Evolutionary conservation across 2,113 vertebrate species (phyloP), one percentile per base, ranked within the genome.

Genomic region (Cairina moschata): DNA sequence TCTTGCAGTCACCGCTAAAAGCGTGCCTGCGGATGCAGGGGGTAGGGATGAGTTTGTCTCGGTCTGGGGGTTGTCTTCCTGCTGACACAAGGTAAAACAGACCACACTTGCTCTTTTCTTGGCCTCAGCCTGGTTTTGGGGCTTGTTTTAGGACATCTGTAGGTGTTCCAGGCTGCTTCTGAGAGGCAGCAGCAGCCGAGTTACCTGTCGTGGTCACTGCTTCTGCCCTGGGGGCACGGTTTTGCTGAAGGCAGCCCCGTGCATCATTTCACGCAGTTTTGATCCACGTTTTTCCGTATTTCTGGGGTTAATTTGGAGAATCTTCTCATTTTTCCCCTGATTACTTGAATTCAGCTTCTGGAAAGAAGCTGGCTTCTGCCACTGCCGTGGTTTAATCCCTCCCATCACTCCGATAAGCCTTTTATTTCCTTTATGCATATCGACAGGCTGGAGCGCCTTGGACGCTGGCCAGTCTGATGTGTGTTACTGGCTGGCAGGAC

Each of bases 1-100:
- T 17, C 32, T 54, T 9, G 28, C 22, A 44, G n/a, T 80, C 72
- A 13, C 25, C 76, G 25, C 28, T 17, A 8, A 48, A 58, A 18
- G 38, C 40, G n/a, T 0, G 7, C 8, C 32, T 20, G 54, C 6
- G 6, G 14, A 4, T 54, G 17, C 6, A 17, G 42, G 78, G 32
- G 38, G 1, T 1, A 29, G 36, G 25, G 14, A 1, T 9, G 44
- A 1, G 4, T 25, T 8, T 2, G 0, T 26, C 0, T 36, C n/a
- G 42, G 32, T 34, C 42, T 14, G 52, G 59, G 46, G 59, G 32
- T 34, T 69, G 32, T 32, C 44, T 73, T 54, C 31, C 42, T 14
- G 81, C 85, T 78, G 56, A 46, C 13, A 2, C 22, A 0, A 9
- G 26, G 5, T 56, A 65, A 68, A 38, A 68, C 55, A n/a, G 11